Conservation (phyloP, 2,113 vertebrate genomes). For the Salvelinus namaycush region DNA sequence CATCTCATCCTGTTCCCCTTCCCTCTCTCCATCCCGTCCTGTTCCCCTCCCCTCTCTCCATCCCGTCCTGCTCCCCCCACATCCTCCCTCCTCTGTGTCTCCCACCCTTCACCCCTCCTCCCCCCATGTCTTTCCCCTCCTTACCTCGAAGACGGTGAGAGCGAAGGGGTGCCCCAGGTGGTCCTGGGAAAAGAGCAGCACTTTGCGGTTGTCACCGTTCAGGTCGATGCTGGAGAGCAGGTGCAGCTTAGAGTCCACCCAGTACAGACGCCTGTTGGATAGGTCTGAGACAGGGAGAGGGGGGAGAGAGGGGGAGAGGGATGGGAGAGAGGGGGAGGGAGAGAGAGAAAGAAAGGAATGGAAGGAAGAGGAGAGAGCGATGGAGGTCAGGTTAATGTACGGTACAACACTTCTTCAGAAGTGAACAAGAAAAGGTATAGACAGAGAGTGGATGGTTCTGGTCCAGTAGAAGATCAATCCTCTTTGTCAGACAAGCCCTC, state of each 20-base stretch:
- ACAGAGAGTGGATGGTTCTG: slow-evolving; percentile 59
- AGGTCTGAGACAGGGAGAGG: slow-evolving; percentile 79
- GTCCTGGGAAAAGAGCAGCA: slow-evolving; percentile 86
- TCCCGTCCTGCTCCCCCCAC: background rate
- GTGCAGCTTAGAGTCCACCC: slow-evolving; percentile 98
- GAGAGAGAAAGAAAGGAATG: background rate
- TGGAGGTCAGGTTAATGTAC: slow-evolving; percentile 41
- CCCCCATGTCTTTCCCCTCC: background rate
- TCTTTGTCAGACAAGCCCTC: slow-evolving; percentile 41
- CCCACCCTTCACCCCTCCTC: slow-evolving; percentile 5
- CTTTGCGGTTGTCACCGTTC: slow-evolving; percentile 88
- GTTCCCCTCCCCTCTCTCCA: too few relatives aligned
- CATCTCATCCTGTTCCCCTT: too few relatives aligned
- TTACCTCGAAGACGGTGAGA: slow-evolving; percentile 95
- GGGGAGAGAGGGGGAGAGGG: background rate
- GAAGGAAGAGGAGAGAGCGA: background rate
- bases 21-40: too few relatives aligned
- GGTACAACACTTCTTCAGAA: slow-evolving; percentile 13
- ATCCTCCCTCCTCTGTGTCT: slow-evolving; percentile 16
- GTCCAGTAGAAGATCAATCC: slow-evolving; percentile 65
- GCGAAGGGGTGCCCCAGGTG: slow-evolving; percentile 93
- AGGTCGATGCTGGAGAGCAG: slow-evolving; percentile 93
- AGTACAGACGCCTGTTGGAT: slow-evolving; percentile 91
- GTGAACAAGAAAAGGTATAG: slow-evolving; percentile 41
- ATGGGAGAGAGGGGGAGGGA: background rate